Evolutionary conservation across 1,140 invertebrate genomes (phyloP).

Genomic region (Diachasma alloeum): DNA sequence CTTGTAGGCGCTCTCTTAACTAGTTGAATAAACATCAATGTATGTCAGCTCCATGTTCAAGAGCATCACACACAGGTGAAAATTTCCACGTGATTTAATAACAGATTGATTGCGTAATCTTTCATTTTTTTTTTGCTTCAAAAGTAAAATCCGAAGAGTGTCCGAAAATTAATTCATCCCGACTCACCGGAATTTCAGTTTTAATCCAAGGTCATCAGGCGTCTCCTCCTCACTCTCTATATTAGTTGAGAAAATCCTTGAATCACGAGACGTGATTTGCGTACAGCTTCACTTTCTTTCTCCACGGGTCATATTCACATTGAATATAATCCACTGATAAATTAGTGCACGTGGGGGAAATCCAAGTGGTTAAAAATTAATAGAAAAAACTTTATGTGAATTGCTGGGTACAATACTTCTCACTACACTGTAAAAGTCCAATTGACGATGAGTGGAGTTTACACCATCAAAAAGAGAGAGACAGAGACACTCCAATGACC

Average conservation of each 20-base stretch:
- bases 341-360: background rate
- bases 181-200: background rate
- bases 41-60: background rate
- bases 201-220: background rate
- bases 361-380: background rate
- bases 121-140: background rate
- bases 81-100: background rate
- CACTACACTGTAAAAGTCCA: background rate
- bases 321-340: background rate
- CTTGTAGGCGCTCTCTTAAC: too few relatives aligned
- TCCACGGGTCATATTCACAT: background rate
- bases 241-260: background rate
- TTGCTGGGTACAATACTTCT: background rate
- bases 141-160: background rate
- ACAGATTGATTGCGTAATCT: background rate
- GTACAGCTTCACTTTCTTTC: background rate
- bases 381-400: background rate
- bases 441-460: constrained; percentile 35
- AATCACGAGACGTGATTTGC: background rate
- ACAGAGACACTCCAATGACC: constrained; percentile 32
- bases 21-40: background rate
- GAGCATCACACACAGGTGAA: too few relatives aligned
- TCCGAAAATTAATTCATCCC: background rate
- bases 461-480: constrained; percentile 30
- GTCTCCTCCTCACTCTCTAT: background rate